Base-by-base conservation (phyloP, 2,888 invertebrate species). In the Hermaeophaga mercurialis region DNA sequence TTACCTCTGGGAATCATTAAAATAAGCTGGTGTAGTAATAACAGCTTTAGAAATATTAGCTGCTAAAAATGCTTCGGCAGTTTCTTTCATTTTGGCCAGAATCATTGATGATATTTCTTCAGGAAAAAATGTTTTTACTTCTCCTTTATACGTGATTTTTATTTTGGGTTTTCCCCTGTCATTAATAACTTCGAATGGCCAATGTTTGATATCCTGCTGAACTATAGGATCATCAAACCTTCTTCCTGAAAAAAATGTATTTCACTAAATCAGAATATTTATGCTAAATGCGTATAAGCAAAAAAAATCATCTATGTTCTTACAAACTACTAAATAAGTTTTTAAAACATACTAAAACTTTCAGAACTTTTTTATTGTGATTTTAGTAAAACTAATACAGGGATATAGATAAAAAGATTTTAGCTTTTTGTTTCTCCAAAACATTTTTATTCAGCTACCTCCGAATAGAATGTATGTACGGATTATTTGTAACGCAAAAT, bases 191-290 rank as follows among this genome's bases (percentile, higher is more conserved):
- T 80, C 82, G 73, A 87, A 88, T 4, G 87, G 86, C 80, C 85
- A 87, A 66, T 80, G 79, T 72, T 85, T 84, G 69, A 85, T 80
- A 70, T 88, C 87, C 44, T 76, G 73, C 70, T 88, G 86, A 1
- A 88, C 84, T 6, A 80, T 73, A n/a, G 81, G 75, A 66, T 88
- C 87, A 56, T 80, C 80, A 76, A 81, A 88, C 61, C 79, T 81
- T 55, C 87, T 78, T 22, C 87, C 88, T 56, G 15, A 9, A 68
- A 87, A 31, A 2, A 22, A 22, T 7, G 3, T 22, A 5, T n/a
- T n/a, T n/a, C n/a, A n/a, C n/a, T n/a, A n/a, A n/a, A n/a, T n/a
- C n/a, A n/a, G n/a, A n/a, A n/a, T n/a, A n/a, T n/a, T n/a, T n/a
- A n/a, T n/a, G n/a, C n/a, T n/a, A n/a, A n/a, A n/a, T n/a, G n/a